Conservation (phyloP, 2,888 invertebrate genomes). For the Nebria salina region DNA sequence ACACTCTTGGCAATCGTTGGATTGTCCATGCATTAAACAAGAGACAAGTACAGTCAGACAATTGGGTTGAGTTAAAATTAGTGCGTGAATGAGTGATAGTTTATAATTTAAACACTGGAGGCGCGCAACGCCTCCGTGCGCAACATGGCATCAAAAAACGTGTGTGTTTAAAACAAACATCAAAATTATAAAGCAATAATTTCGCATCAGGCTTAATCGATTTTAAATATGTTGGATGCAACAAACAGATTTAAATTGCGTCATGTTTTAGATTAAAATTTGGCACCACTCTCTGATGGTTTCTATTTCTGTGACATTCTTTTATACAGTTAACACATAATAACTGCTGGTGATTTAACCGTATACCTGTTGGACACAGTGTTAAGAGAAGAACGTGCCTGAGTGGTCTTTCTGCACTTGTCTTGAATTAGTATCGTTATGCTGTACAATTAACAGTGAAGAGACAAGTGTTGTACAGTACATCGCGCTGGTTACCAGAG, state of each 20-base stretch:
- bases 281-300: neutral
- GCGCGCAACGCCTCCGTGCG: slow-evolving; percentile 22
- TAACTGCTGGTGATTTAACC: neutral
- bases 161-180: neutral
- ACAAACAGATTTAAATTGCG: neutral
- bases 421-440: neutral
- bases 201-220: too few relatives aligned
- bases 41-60: too few relatives aligned
- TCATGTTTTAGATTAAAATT: neutral
- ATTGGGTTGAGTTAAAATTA: neutral
- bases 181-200: neutral
- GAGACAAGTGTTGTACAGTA: slow-evolving; percentile 36
- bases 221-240: too few relatives aligned
- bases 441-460: slow-evolving; percentile 19
- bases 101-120: slow-evolving; percentile 3
- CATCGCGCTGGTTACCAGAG: slow-evolving; percentile 15
- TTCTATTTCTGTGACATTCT: neutral
- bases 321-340: neutral
- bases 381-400: slow-evolving; percentile 16
- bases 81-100: slow-evolving; percentile 13
- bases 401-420: neutral
- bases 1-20: slow-evolving; percentile 12
- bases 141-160: slow-evolving; percentile 2
- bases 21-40: neutral
- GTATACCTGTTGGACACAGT: slow-evolving; percentile 29